Evolutionary conservation across 1,140 invertebrate species (phyloP).

Genomic region (Maconellicoccus hirsutus): DNA sequence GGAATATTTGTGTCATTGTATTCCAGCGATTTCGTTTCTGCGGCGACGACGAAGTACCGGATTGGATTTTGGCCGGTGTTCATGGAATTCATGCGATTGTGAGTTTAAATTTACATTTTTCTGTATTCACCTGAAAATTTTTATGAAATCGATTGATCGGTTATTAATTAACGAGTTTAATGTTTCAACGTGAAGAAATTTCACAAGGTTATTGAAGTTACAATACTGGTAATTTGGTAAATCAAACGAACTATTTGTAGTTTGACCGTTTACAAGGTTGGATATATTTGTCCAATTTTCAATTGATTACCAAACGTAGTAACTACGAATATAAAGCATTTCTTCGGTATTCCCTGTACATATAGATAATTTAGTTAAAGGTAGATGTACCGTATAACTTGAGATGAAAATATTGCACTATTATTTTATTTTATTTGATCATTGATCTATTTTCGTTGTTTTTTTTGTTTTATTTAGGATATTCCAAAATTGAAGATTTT

Average conservation of each 20-base stretch:
- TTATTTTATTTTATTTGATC: too few relatives aligned
- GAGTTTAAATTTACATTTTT: not conserved
- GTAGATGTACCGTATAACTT: not conserved
- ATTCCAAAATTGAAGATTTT: not conserved
- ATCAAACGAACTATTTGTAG: not conserved
- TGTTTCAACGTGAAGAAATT: too few relatives aligned
- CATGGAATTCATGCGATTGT: not conserved
- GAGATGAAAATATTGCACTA: too few relatives aligned
- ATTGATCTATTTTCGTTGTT: too few relatives aligned
- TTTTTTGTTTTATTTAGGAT: not conserved
- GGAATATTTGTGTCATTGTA: not conserved
- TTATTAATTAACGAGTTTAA: too few relatives aligned
- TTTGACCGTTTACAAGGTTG: not conserved
- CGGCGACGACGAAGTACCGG: slow-evolving; percentile 5
- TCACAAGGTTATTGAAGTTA: not conserved
- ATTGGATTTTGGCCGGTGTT: slow-evolving; percentile 11
- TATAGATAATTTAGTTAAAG: too few relatives aligned
- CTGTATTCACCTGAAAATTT: too few relatives aligned
- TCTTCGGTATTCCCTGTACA: too few relatives aligned
- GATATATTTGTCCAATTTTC: not conserved
- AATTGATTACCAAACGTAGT: not conserved
- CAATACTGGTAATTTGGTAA: not conserved
- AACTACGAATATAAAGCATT: not conserved
- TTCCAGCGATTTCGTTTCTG: slow-evolving; percentile 12
- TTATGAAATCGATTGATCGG: too few relatives aligned